Evolutionary conservation across 2,113 vertebrate species (phyloP).

Genomic region (Lepisosteus oculatus): DNA sequence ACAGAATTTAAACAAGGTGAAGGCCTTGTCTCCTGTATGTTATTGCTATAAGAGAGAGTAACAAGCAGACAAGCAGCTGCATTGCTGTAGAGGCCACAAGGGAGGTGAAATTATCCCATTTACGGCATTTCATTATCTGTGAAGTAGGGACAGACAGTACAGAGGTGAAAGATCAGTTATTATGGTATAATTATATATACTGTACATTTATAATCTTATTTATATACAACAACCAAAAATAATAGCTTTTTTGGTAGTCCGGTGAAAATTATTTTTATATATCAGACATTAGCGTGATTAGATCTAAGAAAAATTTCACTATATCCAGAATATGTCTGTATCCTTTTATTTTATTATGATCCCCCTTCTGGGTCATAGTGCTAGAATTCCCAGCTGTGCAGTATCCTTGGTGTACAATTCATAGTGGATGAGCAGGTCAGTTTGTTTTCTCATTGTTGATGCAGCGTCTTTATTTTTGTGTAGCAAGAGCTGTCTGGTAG

Average conservation of each 20-base stretch:
- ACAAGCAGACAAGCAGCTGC: slow-evolving; percentile 8
- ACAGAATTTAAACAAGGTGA: too few relatives aligned
- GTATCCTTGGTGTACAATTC: not conserved
- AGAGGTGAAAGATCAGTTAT: too few relatives aligned
- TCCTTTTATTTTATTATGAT: too few relatives aligned
- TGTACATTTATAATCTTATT: too few relatives aligned
- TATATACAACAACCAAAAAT: too few relatives aligned
- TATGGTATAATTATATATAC: too few relatives aligned
- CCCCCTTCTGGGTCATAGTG: not conserved
- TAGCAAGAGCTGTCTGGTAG: not conserved
- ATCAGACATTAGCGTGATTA: too few relatives aligned
- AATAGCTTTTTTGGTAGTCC: too few relatives aligned
- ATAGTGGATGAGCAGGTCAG: not conserved
- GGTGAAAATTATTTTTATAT: too few relatives aligned
- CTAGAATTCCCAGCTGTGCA: not conserved
- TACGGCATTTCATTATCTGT: not conserved
- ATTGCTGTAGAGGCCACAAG: not conserved
- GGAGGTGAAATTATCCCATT: not conserved
- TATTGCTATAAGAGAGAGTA: not conserved
- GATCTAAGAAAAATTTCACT: not conserved
- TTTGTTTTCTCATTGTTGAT: not conserved
- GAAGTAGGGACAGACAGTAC: not conserved
- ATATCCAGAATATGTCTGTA: not conserved
- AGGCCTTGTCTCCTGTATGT: too few relatives aligned
- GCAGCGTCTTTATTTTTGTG: not conserved